phyloP scores from a whole-genome alignment of 2,888 invertebrate species.

The Amphipoea lucens region DNA sequence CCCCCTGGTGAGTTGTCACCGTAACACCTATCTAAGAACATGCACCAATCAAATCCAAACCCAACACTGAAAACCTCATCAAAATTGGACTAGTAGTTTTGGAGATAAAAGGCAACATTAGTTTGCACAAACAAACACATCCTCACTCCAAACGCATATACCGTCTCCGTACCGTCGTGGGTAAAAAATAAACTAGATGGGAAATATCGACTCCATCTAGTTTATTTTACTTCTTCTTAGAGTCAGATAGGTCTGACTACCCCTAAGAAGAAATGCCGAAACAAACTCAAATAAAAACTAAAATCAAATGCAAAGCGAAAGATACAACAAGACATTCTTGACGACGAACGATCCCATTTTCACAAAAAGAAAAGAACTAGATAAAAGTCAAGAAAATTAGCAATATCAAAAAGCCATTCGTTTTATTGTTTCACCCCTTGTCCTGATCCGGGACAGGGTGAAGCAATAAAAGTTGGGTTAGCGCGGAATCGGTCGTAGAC shows the following conservation, averaged over 20 bases:
- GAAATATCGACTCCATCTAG: too few species aligned
- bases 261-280: not conserved
- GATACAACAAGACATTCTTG: constrained; percentile 4
- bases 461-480: constrained; percentile 51
- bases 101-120: too few species aligned
- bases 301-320: constrained; percentile 14
- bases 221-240: too few species aligned
- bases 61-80: too few species aligned
- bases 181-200: not conserved
- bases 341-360: constrained; percentile 21
- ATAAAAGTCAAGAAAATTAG: constrained; percentile 55
- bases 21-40: too few species aligned
- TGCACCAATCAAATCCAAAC: too few species aligned
- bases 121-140: too few species aligned
- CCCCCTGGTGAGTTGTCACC: too few species aligned
- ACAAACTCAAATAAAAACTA: not conserved
- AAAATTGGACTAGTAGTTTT: too few species aligned
- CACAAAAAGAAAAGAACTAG: constrained; percentile 27
- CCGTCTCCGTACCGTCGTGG: too few species aligned
- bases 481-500: constrained; percentile 31
- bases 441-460: constrained; percentile 42
- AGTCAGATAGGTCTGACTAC: not conserved
- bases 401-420: constrained; percentile 57
- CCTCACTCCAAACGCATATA: too few species aligned
- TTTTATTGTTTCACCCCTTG: constrained; percentile 60